Evolutionary conservation across 2,797 vertebrate genomes (phyloP), one percentile per base, ranked within the genome.

Genomic region (Microctenopoma steveboyesi): DNA sequence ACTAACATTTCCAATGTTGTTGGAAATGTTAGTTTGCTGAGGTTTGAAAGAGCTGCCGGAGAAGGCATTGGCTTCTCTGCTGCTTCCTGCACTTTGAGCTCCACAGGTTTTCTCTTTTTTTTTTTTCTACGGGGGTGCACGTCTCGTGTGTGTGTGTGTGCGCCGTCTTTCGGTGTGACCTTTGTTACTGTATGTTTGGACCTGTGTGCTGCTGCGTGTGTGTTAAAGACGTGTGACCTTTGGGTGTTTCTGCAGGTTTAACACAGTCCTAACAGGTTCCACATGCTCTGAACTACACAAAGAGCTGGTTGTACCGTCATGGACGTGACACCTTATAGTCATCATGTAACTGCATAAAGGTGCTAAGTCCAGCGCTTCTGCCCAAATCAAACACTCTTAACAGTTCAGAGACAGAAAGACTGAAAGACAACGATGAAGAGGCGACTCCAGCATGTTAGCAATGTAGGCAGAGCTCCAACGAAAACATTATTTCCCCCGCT

Each of bases 201-300:
- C 28, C 4, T 28, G 50, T 18, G 62, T 18, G 35, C 56, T 69
- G 51, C 47, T 51, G 47, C 18, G 18, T 18, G 18, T 27, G 70
- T 28, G 61, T 61, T 47, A 59, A 59, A 55, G 43, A 53, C 11
- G 40, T 8, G 58, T 71, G 73, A 78, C 74, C 72, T 78, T 68
- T 60, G 56, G 65, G 66, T 69, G 84, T 60, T 56, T 50, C 69
- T 48, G 67, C 65, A 53, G 69, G 59, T 86, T 81, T 83, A 80
- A 76, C 81, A 78, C 64, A 22, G 67, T 75, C 60, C 64, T 62
- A 64, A 78, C 65, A 87, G 76, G 70, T 86, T 79, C 68, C 78
- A 57, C 68, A 45, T 40, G 39, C 27, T 50, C 57, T 7, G 49
- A 66, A 14, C 53, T 8, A 27, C 69, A 88, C 82, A 90, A 82